These are phyloP conservation scores for Hylyphantes graminicola DNA, from an alignment of 1,140 invertebrate species.

Conservation along the genomic window DNA sequence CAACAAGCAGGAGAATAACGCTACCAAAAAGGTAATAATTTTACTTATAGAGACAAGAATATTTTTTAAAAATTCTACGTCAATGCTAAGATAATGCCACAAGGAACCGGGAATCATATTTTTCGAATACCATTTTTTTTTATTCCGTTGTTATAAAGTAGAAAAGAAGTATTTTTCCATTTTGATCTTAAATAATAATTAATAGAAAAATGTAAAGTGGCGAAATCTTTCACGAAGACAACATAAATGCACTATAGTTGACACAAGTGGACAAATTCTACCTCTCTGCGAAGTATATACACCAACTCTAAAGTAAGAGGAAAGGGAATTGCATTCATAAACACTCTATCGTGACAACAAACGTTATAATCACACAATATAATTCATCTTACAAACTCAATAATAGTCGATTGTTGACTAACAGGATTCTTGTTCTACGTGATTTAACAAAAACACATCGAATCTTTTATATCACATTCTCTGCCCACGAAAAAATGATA, in stretches of 20 bases:
- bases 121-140: background rate
- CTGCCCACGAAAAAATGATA: conserved; percentile 31
- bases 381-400: conserved; percentile 42
- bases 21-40: too few species aligned
- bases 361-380: conserved; percentile 22
- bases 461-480: conserved; percentile 49
- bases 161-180: background rate
- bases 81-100: conserved; percentile 48
- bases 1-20: too few species aligned
- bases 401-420: conserved; percentile 24
- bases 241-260: background rate
- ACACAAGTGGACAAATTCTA: background rate
- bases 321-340: conserved; percentile 11
- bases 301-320: background rate
- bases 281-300: background rate
- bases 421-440: conserved; percentile 8
- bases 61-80: background rate
- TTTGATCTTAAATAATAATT: background rate
- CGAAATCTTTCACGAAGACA: background rate
- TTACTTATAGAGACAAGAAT: too few species aligned
- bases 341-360: conserved; percentile 43
- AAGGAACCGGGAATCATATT: conserved; percentile 4
- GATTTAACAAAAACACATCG: conserved; percentile 3
- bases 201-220: background rate
- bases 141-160: conserved; percentile 22